Percentiles rank a stretch among this genome's conserved stretches.
Conservation (phyloP, 2,797 vertebrate genomes). For the Mormyrops boulengeri region DNA sequence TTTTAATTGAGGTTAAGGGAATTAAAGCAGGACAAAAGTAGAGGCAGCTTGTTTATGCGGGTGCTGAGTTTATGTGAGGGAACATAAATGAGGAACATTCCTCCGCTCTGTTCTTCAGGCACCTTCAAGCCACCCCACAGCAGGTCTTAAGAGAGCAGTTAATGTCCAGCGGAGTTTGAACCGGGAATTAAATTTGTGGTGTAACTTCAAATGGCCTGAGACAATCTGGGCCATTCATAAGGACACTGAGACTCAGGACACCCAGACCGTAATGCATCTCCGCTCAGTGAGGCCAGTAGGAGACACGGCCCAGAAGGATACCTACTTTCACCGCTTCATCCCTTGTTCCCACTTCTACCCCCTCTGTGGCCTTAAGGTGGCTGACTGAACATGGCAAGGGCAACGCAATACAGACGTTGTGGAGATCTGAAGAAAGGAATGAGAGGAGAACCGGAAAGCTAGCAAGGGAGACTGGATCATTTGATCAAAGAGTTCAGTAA, state of each 20-base stretch:
- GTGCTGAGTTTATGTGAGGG: not conserved
- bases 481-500: not conserved
- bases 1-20: slow-evolving; percentile 11
- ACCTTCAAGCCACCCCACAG: not conserved
- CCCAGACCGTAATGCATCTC: not conserved
- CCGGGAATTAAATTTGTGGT: not conserved
- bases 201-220: not conserved
- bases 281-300: not conserved
- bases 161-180: not conserved
- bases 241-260: not conserved
- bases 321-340: not conserved
- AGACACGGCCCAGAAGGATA: not conserved
- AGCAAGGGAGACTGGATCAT: not conserved
- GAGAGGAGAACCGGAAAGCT: not conserved
- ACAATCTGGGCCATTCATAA: not conserved
- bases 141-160: not conserved
- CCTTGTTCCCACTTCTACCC: not conserved
- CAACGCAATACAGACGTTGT: not conserved
- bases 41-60: not conserved
- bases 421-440: not conserved
- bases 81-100: not conserved
- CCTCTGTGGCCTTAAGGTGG: not conserved
- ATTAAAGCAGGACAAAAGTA: not conserved
- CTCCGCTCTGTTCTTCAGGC: not conserved
- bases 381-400: not conserved